Evolutionary conservation across 2,797 vertebrate species (phyloP).

Genomic region (Trachops cirrhosus): DNA sequence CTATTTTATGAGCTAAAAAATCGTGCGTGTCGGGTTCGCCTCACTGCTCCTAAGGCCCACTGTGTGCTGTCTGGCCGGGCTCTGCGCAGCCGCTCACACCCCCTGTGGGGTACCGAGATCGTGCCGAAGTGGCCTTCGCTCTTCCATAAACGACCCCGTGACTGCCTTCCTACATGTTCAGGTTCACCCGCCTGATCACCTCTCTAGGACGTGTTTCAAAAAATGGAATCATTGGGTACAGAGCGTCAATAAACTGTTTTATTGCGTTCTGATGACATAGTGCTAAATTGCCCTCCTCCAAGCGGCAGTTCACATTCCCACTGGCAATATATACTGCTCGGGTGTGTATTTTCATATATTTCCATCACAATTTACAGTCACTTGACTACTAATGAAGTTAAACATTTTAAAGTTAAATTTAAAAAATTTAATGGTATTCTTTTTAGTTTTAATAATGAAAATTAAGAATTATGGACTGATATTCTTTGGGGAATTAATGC

Average conservation of each 20-base stretch:
- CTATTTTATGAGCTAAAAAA: not conserved
- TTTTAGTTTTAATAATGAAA: constrained; percentile 10
- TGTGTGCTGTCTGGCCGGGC: not conserved
- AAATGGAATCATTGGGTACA: not conserved
- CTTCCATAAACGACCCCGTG: not conserved
- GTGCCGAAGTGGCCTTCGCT: not conserved
- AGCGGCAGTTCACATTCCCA: too few species aligned
- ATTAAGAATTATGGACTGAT: not conserved
- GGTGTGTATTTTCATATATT: too few species aligned
- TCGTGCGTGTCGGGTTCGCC: too few species aligned
- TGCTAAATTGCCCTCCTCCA: too few species aligned
- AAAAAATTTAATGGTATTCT: not conserved
- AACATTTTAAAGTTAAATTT: too few species aligned
- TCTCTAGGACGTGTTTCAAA: not conserved
- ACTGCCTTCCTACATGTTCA: not conserved
- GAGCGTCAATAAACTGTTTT: not conserved
- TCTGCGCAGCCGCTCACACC: not conserved
- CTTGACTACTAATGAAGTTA: too few species aligned
- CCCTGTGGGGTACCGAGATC: not conserved
- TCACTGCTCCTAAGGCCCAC: not conserved
- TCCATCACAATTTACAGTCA: too few species aligned
- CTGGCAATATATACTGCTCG: too few species aligned
- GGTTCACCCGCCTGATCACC: not conserved
- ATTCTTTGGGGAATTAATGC: not conserved
- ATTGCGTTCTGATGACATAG: too few species aligned